Percentiles rank a stretch among this genome's conserved stretches.
Conservation (phyloP, 2,113 vertebrate genomes). For the Mesoclemmys tuberculata region DNA sequence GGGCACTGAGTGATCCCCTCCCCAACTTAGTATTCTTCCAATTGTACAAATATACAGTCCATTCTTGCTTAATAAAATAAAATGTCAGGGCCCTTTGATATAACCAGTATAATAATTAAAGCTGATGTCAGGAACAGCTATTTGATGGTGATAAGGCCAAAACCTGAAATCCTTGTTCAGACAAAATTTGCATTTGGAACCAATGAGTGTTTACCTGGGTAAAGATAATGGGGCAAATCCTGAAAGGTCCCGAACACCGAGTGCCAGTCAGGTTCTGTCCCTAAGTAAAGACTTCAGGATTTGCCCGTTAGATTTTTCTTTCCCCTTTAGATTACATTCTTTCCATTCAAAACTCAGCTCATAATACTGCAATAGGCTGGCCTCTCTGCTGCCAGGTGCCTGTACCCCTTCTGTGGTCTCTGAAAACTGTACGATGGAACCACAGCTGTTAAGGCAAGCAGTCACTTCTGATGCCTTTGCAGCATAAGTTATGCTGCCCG, state of each 20-base stretch:
- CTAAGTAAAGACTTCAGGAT: background rate
- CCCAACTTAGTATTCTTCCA: background rate
- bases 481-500: background rate
- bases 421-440: background rate
- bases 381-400: background rate
- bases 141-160: background rate
- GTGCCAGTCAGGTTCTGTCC: background rate
- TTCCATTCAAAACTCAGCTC: background rate
- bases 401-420: background rate
- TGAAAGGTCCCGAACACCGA: background rate
- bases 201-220: background rate
- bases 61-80: background rate
- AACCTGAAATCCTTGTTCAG: background rate
- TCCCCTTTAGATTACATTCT: background rate
- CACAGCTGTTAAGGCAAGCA: background rate
- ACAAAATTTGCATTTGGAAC: background rate
- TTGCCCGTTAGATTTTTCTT: background rate
- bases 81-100: background rate
- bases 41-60: background rate
- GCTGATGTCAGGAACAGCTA: background rate
- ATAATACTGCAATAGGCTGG: background rate
- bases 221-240: background rate
- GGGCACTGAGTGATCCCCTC: background rate
- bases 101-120: no score
- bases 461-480: background rate